Base-by-base conservation (phyloP, 2,888 invertebrate species). In the Nemotelus nigrinus region DNA sequence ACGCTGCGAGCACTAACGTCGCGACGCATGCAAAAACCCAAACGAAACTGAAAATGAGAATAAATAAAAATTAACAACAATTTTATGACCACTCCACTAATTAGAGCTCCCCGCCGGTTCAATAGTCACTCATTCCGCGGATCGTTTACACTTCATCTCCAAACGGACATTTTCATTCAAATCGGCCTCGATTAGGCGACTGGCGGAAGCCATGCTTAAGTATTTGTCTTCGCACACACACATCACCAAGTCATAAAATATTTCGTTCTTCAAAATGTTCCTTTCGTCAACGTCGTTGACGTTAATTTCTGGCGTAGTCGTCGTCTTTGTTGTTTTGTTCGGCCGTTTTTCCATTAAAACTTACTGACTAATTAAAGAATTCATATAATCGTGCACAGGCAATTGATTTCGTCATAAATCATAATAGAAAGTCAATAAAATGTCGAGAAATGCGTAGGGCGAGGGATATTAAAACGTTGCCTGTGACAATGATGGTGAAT, bases 361-460 rank as follows among this genome's bases (percentile, higher is more conserved):
- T 48, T 44, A 44, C 8, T 10, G 55, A 64, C 65, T 76, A 64
- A 76, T 76, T 76, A 76, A 76, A 64, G 65, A 76, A 65, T 65
- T 76, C 65, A 60, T 75, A 63, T 45, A 64, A 76, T 65, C 65
- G 43, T 48, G 45, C 53, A 76, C 65, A 65, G 53, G 55, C 76
- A 76, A 76, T 76, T 76, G 76, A 76, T 65, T 65, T 45, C 41
- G 25, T 39, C 53, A 76, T 76, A 76, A 76, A 76, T 76, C 76
- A 74, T 60, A 76, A 76, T 65, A 55, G 76, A 76, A 65, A 76
- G 64, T 76, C 76, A 65, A 76, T 76, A 76, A 64, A 60, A 74
- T 74, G 47, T 25, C 45, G 57, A n/a, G 45, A 43, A 47, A 6
- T 4, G 48, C n/a, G 45, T 48, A 60, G 74, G 45, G 74, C 44